These are phyloP conservation scores for Parus major DNA, from an alignment of 2,113 vertebrate species.

Conservation along the genomic window DNA sequence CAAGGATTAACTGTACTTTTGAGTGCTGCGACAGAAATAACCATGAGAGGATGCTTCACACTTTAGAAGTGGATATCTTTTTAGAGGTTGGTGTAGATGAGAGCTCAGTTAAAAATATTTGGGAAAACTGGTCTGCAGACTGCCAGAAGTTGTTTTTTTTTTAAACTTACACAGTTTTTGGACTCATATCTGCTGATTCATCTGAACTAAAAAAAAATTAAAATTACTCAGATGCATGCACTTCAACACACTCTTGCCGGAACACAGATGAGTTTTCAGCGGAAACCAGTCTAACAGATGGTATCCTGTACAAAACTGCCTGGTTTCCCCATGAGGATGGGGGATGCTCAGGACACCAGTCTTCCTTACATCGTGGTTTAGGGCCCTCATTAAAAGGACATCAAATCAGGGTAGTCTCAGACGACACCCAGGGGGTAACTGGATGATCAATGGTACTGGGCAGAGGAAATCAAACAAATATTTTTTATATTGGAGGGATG, in stretches of 20 bases:
- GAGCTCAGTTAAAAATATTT: neutral
- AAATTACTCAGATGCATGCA: neutral
- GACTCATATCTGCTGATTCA: constrained; percentile 17
- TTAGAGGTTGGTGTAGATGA: neutral
- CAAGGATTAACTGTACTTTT: neutral
- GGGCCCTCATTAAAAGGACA: neutral
- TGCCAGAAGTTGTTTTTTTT: neutral
- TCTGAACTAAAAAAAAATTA: neutral
- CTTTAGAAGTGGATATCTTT: neutral
- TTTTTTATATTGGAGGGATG: neutral
- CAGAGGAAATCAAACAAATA: neutral
- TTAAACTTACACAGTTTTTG: neutral
- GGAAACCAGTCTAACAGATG: neutral
- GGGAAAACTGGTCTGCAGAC: neutral
- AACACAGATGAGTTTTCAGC: neutral
- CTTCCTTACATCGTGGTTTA: neutral
- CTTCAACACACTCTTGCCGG: neutral
- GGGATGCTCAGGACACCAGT: neutral
- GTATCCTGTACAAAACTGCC: neutral
- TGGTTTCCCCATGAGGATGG: neutral
- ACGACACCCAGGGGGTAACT: neutral
- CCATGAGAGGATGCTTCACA: neutral
- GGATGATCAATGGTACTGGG: accelerated
- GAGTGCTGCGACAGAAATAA: neutral
- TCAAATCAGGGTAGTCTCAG: neutral